Evolutionary conservation across 1,140 invertebrate species (phyloP).

Genomic region (Drosophila ercepeae): DNA sequence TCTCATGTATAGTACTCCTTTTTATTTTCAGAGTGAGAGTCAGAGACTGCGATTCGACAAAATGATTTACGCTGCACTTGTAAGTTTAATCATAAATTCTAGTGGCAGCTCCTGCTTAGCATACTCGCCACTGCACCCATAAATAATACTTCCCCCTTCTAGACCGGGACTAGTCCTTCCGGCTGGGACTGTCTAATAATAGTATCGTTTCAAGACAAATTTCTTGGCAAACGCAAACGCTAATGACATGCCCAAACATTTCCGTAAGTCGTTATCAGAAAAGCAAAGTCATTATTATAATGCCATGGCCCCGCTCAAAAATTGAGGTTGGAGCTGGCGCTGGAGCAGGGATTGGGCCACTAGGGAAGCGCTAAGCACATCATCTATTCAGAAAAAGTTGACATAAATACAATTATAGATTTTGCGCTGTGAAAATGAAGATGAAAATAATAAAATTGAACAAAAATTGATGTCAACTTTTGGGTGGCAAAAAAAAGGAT

Average conservation of each 20-base stretch:
- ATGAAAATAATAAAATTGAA: conserved; percentile 82
- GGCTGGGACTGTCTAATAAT: conserved; percentile 58
- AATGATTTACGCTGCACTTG: conserved; percentile 73
- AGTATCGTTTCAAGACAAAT: conserved; percentile 68
- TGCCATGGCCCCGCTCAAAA: conserved; percentile 32
- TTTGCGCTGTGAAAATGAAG: conserved; percentile 76
- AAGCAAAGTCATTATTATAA: conserved; percentile 83
- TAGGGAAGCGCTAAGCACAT: conserved; percentile 44
- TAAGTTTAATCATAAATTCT: conserved; percentile 72
- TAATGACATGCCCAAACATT: conserved; percentile 82
- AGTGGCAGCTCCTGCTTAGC: conserved; percentile 47
- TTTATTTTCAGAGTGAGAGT: conserved; percentile 7
- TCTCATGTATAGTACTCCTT: not conserved
- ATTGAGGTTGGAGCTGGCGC: too few species aligned
- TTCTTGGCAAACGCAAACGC: conserved; percentile 63
- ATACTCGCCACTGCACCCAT: conserved; percentile 55
- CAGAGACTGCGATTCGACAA: not conserved
- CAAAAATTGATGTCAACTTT: conserved; percentile 80
- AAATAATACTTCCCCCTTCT: conserved; percentile 49
- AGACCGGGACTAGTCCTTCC: conserved; percentile 16
- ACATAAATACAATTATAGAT: conserved; percentile 84
- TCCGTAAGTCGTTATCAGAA: conserved; percentile 83
- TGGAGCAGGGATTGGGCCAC: not conserved
- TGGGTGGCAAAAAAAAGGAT: conserved; percentile 5
- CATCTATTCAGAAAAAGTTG: conserved; percentile 79